These are phyloP conservation scores for Ptychochromis oligacanthus DNA, from an alignment of 2,113 vertebrate genomes.

Conservation along the genomic window DNA sequence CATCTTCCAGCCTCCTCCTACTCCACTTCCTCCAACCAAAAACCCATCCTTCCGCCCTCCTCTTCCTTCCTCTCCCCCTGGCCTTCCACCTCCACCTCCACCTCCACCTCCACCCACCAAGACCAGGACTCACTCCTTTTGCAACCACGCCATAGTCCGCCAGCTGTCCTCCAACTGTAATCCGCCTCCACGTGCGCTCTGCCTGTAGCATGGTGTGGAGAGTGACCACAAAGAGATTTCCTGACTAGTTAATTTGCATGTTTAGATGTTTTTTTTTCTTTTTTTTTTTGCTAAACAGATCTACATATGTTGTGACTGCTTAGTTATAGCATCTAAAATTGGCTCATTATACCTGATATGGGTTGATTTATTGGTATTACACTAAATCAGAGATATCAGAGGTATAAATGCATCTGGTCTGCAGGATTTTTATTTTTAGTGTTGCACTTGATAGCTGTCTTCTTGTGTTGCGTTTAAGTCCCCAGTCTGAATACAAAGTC, in stretches of 20 bases:
- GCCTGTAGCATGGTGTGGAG: conserved; percentile 68
- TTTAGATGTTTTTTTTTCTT: not conserved
- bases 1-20: conserved; percentile 81
- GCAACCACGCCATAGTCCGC: conserved; percentile 83
- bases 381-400: too few species aligned
- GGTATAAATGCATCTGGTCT: too few species aligned
- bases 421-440: too few species aligned
- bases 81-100: conserved; percentile 82
- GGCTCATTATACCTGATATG: not conserved
- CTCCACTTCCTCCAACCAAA: conserved; percentile 81
- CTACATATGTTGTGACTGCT: not conserved
- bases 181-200: conserved; percentile 44
- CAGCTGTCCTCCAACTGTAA: conserved; percentile 86
- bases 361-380: too few species aligned
- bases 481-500: too few species aligned
- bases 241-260: conserved; percentile 7
- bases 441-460: too few species aligned
- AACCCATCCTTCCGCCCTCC: conserved; percentile 75
- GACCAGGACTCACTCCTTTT: conserved; percentile 82
- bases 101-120: conserved; percentile 77
- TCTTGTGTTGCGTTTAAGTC: too few species aligned
- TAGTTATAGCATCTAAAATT: not conserved
- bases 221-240: conserved; percentile 1
- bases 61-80: conserved; percentile 80
- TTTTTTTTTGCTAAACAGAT: not conserved